Percentiles rank a stretch among this genome's conserved stretches.
Conservation (phyloP, 2,888 invertebrate genomes). For the Platycheirus albimanus region DNA sequence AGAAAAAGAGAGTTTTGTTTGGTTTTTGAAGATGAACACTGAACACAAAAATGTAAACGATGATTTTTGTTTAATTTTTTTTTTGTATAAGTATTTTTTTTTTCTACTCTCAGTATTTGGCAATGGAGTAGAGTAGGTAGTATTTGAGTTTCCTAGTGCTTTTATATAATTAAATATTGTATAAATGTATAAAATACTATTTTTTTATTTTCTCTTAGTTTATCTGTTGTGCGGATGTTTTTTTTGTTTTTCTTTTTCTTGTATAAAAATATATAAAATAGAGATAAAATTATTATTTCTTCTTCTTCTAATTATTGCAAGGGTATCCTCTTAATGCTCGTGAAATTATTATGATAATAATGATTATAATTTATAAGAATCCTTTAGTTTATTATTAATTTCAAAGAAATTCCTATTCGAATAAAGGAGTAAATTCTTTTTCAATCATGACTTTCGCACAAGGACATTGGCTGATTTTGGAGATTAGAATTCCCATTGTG, state of each 20-base stretch:
- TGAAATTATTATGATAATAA: slow-evolving; percentile 65
- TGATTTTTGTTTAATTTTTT: slow-evolving; percentile 12
- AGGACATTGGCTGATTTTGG: slow-evolving; percentile 66
- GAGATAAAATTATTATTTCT: slow-evolving; percentile 67
- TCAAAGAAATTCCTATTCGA: slow-evolving; percentile 53
- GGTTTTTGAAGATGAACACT: neutral
- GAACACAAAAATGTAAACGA: slow-evolving; percentile 5
- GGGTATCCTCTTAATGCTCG: slow-evolving; percentile 67
- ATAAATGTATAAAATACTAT: slow-evolving; percentile 70
- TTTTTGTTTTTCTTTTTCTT: slow-evolving; percentile 51
- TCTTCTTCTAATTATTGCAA: slow-evolving; percentile 70
- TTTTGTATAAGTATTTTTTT: slow-evolving; percentile 21
- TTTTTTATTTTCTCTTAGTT: slow-evolving; percentile 47
- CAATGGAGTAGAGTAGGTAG: slow-evolving; percentile 65
- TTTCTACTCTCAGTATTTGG: slow-evolving; percentile 68
- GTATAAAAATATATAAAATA: slow-evolving; percentile 74
- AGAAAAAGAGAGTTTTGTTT: slow-evolving; percentile 29
- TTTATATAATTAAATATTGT: slow-evolving; percentile 51
- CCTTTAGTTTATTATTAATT: slow-evolving; percentile 59
- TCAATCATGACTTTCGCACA: slow-evolving; percentile 67
- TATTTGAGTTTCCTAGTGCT: slow-evolving; percentile 66
- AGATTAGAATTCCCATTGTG: slow-evolving; percentile 96
- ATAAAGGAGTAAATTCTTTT: slow-evolving; percentile 66
- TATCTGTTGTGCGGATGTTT: slow-evolving; percentile 68
- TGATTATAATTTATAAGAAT: slow-evolving; percentile 68